Conservation (phyloP, 2,113 vertebrate species). For the Ovibos moschatus region DNA sequence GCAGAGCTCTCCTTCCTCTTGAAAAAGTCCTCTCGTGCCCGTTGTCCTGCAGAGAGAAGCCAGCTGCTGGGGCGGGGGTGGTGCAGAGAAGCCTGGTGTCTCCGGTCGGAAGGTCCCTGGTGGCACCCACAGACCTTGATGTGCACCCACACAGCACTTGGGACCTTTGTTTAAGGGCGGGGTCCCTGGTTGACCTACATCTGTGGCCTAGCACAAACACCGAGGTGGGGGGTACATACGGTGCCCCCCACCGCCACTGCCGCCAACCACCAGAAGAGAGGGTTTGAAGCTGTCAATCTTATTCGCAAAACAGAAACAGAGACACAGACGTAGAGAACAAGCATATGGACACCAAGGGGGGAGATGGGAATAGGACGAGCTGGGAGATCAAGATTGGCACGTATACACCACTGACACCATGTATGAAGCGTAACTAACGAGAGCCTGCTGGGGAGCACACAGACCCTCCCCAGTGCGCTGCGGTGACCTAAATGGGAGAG, state of each 20-base stretch:
- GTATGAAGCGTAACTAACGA: fast-evolving
- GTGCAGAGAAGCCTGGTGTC: neutral
- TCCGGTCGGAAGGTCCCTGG: neutral
- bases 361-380: neutral
- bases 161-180: neutral
- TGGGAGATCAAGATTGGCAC: neutral
- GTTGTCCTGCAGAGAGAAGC: neutral
- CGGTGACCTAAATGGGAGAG: neutral
- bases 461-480: fast-evolving
- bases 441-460: fast-evolving
- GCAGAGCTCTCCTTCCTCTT: neutral
- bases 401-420: fast-evolving
- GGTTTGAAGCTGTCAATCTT: neutral
- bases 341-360: neutral
- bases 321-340: neutral
- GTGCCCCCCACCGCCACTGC: neutral
- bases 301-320: neutral
- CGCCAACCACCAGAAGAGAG: neutral
- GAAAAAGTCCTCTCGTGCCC: fast-evolving
- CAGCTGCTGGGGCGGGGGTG: fast-evolving
- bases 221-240: fast-evolving
- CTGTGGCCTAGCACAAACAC: neutral
- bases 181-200: neutral
- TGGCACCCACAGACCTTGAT: neutral
- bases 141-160: neutral